Evolutionary conservation across 2,113 vertebrate species (phyloP).

Genomic region (Podilymbus podiceps): DNA sequence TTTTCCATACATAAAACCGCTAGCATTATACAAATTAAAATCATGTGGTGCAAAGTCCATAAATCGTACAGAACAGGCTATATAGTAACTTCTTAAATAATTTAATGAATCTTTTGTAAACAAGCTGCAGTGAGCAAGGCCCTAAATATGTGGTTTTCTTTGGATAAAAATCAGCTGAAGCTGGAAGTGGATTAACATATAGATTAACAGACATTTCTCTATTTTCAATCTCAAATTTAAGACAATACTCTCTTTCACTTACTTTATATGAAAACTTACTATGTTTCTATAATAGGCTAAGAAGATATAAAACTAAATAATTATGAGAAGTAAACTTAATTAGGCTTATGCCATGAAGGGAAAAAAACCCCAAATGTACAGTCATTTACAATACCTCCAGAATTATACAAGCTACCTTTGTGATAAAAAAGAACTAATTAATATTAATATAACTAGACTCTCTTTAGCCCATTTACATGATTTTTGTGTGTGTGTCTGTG

Average conservation of each 20-base stretch:
- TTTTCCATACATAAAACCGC: not conserved
- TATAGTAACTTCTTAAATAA: not conserved
- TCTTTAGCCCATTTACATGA: not conserved
- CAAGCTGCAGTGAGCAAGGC: not conserved
- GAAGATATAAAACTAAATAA: not conserved
- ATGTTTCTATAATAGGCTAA: not conserved
- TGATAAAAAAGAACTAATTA: slow-evolving; percentile 8
- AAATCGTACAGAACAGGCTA: not conserved
- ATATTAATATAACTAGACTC: not conserved
- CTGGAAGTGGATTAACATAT: not conserved
- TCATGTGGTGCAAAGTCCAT: not conserved
- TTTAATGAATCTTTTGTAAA: slow-evolving; percentile 5
- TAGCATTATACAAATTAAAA: not conserved
- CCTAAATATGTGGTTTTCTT: not conserved
- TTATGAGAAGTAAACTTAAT: slow-evolving; percentile 27
- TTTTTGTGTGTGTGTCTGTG: not conserved
- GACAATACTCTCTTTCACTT: not conserved
- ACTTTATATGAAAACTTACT: not conserved
- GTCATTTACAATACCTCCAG: not conserved
- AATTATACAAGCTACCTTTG: not conserved
- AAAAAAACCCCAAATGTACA: not conserved
- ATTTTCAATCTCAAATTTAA: not conserved
- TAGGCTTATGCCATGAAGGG: not conserved
- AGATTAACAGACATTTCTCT: not conserved
- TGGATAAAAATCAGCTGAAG: not conserved